Evolutionary conservation across 2,113 vertebrate genomes (phyloP).

Genomic region (Dicentrarchus labrax): DNA sequence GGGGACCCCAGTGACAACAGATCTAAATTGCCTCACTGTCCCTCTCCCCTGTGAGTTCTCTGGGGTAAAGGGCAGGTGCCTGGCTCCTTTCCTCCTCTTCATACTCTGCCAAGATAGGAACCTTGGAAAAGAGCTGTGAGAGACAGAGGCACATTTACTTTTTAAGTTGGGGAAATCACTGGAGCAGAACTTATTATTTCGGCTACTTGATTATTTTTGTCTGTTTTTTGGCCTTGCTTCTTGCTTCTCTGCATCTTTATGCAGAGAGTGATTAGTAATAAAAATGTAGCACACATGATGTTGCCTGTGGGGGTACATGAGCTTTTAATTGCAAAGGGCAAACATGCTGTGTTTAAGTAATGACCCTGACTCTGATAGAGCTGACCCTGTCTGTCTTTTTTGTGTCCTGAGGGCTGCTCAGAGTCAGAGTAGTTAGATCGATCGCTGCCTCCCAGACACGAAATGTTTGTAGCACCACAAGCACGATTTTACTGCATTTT

Average conservation of each 20-base stretch:
- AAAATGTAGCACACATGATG: slow-evolving; percentile 52
- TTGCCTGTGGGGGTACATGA: slow-evolving; percentile 47
- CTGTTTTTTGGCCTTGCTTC: neutral
- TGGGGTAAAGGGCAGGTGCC: slow-evolving; percentile 53
- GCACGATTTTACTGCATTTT: slow-evolving; percentile 11
- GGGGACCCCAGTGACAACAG: slow-evolving; percentile 51
- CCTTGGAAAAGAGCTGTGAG: slow-evolving; percentile 45
- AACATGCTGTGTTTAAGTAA: slow-evolving; percentile 32
- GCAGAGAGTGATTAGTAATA: slow-evolving; percentile 59
- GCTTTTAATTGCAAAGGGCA: slow-evolving; percentile 71
- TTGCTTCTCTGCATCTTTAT: slow-evolving; percentile 3
- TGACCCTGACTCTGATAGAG: slow-evolving; percentile 31
- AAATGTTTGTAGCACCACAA: slow-evolving; percentile 2
- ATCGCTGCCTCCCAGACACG: slow-evolving; percentile 41
- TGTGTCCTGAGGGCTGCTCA: slow-evolving; percentile 40
- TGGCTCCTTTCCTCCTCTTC: slow-evolving; percentile 46
- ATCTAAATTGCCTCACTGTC: slow-evolving; percentile 63
- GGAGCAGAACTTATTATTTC: slow-evolving; percentile 69
- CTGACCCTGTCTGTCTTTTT: slow-evolving; percentile 35
- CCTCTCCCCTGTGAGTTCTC: slow-evolving; percentile 47
- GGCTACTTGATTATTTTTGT: slow-evolving; percentile 27
- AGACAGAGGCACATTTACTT: slow-evolving; percentile 58
- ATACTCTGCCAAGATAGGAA: slow-evolving; percentile 52
- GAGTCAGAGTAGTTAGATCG: slow-evolving; percentile 17
- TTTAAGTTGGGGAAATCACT: slow-evolving; percentile 58